Evolutionary conservation across 1,140 invertebrate genomes (phyloP), one percentile per base, ranked within the genome.

Genomic region (Sycophaga agraensis): DNA sequence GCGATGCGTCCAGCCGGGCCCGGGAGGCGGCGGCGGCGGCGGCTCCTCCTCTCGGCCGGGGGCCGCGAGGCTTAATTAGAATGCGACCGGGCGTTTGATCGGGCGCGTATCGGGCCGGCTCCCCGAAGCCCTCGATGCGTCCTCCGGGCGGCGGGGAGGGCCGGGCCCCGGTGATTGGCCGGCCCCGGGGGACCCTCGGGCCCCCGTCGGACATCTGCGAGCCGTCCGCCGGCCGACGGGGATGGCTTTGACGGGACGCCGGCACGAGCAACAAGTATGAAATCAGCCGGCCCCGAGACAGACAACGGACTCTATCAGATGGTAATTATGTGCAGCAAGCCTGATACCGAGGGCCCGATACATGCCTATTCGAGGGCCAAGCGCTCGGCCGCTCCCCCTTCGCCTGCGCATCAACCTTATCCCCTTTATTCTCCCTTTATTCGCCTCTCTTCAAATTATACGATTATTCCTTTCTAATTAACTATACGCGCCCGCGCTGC

Each of bases 241-340:
- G 71, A 77, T 76, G 72, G 71, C 70, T 79, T 78, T 80, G 78
- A 79, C 75, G 76, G 71, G 70, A n/a, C n/a, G 66, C 26, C 68
- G 68, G 71, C 71, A 80, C 79, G 68, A 79, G 73, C 71, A 80
- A 76, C 70, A 79, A 78, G 76, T 75, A 76, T 76, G 66, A 77
- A 78, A 80, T 78, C 77, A 75, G 70, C 73, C 70, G 74, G 70
- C 73, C 70, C 75, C 74, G 64, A 73, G 73, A 78, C 78, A 74
- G 75, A 78, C 77, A 77, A 77, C 76, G 70, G 74, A 79, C 77
- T 78, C 77, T 79, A 81, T 81, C 77, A 78, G 74, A 81, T 79
- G 72, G 78, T 79, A 81, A 81, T 81, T 81, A 81, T 76, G 77
- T 77, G 74, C 74, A n/a, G n/a, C n/a, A 73, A 64, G 74, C 71